Conservation (phyloP, 2,113 vertebrate genomes). For the Tor tambroides region DNA sequence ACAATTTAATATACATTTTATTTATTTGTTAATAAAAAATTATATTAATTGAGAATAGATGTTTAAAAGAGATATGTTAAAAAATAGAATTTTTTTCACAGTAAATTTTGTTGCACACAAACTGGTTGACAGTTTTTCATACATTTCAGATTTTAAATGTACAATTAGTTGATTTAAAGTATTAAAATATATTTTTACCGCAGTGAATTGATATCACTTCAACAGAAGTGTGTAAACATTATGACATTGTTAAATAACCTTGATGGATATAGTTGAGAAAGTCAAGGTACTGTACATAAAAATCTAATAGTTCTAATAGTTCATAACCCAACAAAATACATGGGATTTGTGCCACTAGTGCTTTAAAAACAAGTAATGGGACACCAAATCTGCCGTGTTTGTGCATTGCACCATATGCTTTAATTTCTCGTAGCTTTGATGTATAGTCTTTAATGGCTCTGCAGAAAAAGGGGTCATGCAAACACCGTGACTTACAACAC, state of each 20-base stretch:
- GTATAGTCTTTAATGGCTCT: constrained; percentile 7
- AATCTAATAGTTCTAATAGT: neutral
- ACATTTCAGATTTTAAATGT: neutral
- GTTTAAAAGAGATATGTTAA: too few species aligned
- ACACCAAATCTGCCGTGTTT: neutral
- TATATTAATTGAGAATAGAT: too few species aligned
- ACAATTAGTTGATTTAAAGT: neutral
- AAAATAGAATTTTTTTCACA: too few species aligned
- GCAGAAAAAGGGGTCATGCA: constrained; percentile 14
- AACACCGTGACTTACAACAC: neutral
- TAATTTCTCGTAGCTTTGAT: neutral
- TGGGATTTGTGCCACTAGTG: neutral
- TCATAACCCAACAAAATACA: neutral
- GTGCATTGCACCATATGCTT: constrained; percentile 12
- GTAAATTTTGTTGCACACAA: neutral
- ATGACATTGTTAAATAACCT: neutral
- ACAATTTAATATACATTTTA: neutral
- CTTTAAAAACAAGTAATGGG: neutral
- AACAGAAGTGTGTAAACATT: neutral
- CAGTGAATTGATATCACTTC: neutral
- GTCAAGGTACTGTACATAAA: neutral
- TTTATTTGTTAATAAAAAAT: too few species aligned
- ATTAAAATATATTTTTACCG: neutral
- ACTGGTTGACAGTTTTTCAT: neutral
- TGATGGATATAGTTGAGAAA: neutral